Evolutionary conservation across 2,113 vertebrate species (phyloP), one percentile per base, ranked within the genome.

Genomic region (Pseudorectes ferrugineus): DNA sequence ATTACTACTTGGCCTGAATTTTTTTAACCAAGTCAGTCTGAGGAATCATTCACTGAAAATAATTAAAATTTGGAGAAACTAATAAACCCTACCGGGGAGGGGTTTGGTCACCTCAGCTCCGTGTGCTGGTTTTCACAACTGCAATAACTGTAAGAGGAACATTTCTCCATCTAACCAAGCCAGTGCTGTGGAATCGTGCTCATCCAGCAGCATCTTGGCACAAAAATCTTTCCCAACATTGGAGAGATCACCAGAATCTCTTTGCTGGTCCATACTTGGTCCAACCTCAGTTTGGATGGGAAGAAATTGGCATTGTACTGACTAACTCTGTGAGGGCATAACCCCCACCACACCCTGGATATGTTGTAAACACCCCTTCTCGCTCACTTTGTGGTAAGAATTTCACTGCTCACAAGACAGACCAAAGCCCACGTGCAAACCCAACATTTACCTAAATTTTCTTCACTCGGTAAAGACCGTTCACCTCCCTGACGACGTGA

Each of bases 331-430:
- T 9, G 40, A 68, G 49, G 19, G 31, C 8, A 25, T 3, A 4
- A 3, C 35, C 14, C 22, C 9, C 36, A n/a, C 16, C 1, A 6
- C 0, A 0, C n/a, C 45, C 29, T 25, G 25, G 11, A 6, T 12
- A 12, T 54, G 14, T 31, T 38, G 25, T 28, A 49, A 89, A 57
- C 5, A 21, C 2, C 10, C 15, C 12, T 58, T 40, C 21, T 52
- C 5, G 0, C 14, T 72, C n/a, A 2, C 10, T 71, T 5, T 29
- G 33, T 29, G 25, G 19, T 13, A 26, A 46, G 8, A 51, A 58
- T 52, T 72, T 51, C 62, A 13, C 10, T 1, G 0, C 12, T 13
- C 29, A 35, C 45, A 16, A 8, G 23, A 33, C 24, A 42, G 9
- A 26, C 7, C 2, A 1, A 40, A 85, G 46, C 20, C 28, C 71